Evolutionary conservation across 2,888 invertebrate genomes (phyloP).

Genomic region (Globia sparganii): DNA sequence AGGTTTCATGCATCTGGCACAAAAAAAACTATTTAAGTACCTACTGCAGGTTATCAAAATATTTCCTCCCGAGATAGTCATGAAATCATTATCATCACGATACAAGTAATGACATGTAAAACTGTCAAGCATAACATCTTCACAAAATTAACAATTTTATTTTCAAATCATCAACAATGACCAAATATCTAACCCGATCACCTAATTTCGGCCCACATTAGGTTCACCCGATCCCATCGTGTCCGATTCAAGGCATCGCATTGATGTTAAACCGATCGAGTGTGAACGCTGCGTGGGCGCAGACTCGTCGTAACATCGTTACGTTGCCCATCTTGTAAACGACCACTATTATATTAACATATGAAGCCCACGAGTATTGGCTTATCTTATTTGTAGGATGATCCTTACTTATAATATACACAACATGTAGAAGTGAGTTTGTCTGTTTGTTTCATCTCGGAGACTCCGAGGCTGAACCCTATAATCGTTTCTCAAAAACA

Average conservation of each 20-base stretch:
- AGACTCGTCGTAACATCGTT: conserved; percentile 26
- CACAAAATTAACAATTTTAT: conserved; percentile 34
- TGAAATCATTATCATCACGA: neutral
- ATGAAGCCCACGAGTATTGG: conserved; percentile 43
- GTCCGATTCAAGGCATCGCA: conserved; percentile 30
- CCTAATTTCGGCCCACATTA: conserved; percentile 55
- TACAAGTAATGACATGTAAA: conserved; percentile 9
- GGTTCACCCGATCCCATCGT: conserved; percentile 20
- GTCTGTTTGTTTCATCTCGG: neutral
- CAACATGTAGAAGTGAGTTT: neutral
- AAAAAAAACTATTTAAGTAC: no score
- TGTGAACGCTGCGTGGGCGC: conserved; percentile 57
- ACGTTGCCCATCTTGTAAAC: conserved; percentile 39
- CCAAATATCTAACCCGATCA: conserved; percentile 43
- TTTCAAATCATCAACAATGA: conserved; percentile 26
- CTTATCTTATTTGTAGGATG: conserved; percentile 40
- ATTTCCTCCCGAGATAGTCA: neutral
- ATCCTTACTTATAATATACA: conserved; percentile 25
- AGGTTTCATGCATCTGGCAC: neutral
- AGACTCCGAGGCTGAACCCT: neutral
- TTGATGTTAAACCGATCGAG: conserved; percentile 39
- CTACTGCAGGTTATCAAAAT: neutral
- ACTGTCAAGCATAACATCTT: conserved; percentile 27
- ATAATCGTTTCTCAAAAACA: neutral
- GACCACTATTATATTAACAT: conserved; percentile 59